Evolutionary conservation across 2,888 invertebrate genomes (phyloP), one percentile per base, ranked within the genome.

Genomic region (Tupiocoris notatus): DNA sequence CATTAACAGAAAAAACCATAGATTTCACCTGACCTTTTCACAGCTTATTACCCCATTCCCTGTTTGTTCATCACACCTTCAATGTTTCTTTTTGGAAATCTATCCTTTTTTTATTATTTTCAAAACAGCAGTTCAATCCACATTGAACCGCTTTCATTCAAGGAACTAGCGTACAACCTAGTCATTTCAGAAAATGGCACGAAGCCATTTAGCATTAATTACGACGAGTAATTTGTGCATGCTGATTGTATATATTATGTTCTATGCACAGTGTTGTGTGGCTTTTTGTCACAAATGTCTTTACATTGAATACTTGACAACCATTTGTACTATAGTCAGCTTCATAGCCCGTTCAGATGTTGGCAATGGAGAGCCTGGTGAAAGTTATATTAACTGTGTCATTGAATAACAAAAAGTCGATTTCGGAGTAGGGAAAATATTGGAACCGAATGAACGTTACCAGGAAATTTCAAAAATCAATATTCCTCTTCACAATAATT

Each of bases 221-320:
- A n/a, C 12, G 39, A 39, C 39, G 39, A 39, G 39, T 39, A 20
- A 63, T 70, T 70, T 24, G 59, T 70, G 70, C 70, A 70, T 70
- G 70, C 20, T 70, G 59, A 9, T 24, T 70, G 70, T 70, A 70
- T 59, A 70, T 70, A 70, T 58, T 24, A 24, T 59, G 70, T 70
- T 23, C 12, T 62, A 66, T 25, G 73, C 73, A 73, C 73, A 25
- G 73, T 73, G 62, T 71, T 73, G 73, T 73, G 73, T 73, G 73
- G 73, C 73, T 61, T 73, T 57, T 24, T 39, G 73, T 73, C 73
- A 73, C 65, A 25, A n/a, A n/a, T n/a, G n/a, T n/a, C n/a, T n/a
- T n/a, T n/a, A n/a, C n/a, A n/a, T n/a, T n/a, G n/a, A n/a, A n/a
- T n/a, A n/a, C n/a, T n/a, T n/a, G n/a, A n/a, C n/a, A n/a, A n/a